Evolutionary conservation across 1,140 invertebrate genomes (phyloP).

Genomic region (Anastrepha ludens): DNA sequence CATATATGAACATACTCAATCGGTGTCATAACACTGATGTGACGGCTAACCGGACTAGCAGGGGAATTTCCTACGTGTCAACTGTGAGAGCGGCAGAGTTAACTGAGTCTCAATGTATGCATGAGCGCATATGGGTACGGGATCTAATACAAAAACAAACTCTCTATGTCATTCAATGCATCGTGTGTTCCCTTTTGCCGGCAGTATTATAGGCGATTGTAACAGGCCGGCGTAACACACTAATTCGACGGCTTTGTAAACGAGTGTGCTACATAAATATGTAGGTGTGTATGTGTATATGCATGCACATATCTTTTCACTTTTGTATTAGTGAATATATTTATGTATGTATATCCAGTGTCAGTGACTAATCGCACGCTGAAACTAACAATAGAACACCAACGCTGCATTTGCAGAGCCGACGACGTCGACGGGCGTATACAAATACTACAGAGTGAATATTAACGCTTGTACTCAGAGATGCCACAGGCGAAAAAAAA

Average conservation of each 20-base stretch:
- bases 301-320: neutral
- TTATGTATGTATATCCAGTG: neutral
- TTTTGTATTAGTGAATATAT: neutral
- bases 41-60: neutral
- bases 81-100: neutral
- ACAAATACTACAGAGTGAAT: neutral
- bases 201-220: neutral
- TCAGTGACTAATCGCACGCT: slow-evolving; percentile 36
- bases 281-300: neutral
- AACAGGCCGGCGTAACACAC: neutral
- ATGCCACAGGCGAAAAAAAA: neutral
- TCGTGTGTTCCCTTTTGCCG: neutral
- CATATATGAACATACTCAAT: neutral
- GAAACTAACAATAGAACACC: slow-evolving; percentile 14
- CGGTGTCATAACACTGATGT: neutral
- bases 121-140: neutral
- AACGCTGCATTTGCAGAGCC: neutral
- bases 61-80: slow-evolving; percentile 33
- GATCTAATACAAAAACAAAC: no score
- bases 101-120: neutral
- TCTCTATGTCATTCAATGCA: neutral
- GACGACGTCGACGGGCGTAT: neutral
- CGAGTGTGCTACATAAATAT: neutral
- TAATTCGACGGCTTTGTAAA: slow-evolving; percentile 14
- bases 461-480: neutral